Percentiles rank a stretch among this genome's conserved stretches.
Conservation (phyloP, 2,888 invertebrate species). For the Cremastobaeus sp. region DNA sequence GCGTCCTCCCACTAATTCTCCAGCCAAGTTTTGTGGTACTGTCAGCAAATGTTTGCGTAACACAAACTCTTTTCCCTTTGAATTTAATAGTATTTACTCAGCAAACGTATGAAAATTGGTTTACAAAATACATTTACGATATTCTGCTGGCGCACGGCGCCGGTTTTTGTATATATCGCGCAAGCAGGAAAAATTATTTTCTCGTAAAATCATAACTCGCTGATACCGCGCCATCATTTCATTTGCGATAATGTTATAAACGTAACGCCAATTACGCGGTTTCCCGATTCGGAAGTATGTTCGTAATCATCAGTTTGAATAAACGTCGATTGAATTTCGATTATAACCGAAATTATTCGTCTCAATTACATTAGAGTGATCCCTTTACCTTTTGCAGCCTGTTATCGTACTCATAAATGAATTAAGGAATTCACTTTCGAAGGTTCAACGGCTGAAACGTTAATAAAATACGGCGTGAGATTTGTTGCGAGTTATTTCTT, state of each 20-base stretch:
- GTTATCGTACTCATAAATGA: no score
- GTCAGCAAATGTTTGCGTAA: constrained; percentile 39
- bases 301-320: constrained; percentile 15
- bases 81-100: constrained; percentile 51
- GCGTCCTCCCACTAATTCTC: constrained; percentile 12
- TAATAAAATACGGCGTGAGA: no score
- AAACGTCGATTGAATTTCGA: constrained; percentile 5
- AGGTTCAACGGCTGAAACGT: no score
- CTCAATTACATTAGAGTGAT: background rate
- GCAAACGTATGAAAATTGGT: constrained; percentile 52
- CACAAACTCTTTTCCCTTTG: constrained; percentile 44
- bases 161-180: constrained; percentile 10
- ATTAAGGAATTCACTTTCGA: no score
- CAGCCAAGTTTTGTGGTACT: constrained; percentile 16
- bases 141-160: constrained; percentile 12
- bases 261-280: constrained; percentile 4
- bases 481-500: no score
- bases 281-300: background rate
- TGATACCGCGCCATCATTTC: constrained; percentile 4
- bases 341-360: constrained; percentile 12
- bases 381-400: no score
- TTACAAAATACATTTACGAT: constrained; percentile 50
- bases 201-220: constrained; percentile 10
- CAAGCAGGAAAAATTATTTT: constrained; percentile 32
- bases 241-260: constrained; percentile 4